Percentiles rank a stretch among this genome's conserved stretches.
Evolutionary conservation across 2,113 vertebrate genomes (phyloP).

Genomic region (Erythrolamprus reginae): DNA sequence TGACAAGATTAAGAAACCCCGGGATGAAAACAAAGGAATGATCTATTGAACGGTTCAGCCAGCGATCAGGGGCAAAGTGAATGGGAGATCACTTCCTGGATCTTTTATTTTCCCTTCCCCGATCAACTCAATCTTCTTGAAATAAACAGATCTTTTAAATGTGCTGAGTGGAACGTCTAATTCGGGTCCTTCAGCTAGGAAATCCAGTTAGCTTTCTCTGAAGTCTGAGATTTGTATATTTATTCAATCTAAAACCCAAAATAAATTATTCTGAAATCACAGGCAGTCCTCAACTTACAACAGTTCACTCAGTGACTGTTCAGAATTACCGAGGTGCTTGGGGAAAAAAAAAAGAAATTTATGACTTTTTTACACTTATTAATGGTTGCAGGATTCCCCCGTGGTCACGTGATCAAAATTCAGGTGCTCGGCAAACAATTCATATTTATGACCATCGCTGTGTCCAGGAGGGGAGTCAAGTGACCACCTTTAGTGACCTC

Average conservation of each 20-base stretch:
- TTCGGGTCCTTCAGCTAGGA: neutral
- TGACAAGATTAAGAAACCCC: slow-evolving; percentile 87
- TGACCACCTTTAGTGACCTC: neutral
- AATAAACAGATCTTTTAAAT: slow-evolving; percentile 1
- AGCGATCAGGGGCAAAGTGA: neutral
- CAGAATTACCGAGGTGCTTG: neutral
- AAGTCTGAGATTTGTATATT: no score
- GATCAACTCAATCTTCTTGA: neutral
- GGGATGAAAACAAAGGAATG: slow-evolving; percentile 83
- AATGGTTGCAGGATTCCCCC: neutral
- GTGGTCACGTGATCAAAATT: neutral
- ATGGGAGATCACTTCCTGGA: neutral
- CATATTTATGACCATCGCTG: neutral
- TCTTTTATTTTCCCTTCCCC: no score
- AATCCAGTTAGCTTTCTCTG: neutral
- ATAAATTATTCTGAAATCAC: neutral
- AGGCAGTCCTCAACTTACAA: neutral
- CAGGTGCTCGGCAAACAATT: neutral
- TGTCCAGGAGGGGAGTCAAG: accelerated
- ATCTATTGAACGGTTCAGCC: slow-evolving; percentile 72
- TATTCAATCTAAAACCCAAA: neutral
- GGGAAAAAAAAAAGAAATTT: accelerated
- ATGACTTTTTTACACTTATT: neutral
- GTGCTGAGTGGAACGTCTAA: neutral
- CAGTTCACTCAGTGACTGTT: neutral